These are phyloP conservation scores for Silurus aristotelis DNA, from an alignment of 2,797 vertebrate species.

Conservation along the genomic window DNA sequence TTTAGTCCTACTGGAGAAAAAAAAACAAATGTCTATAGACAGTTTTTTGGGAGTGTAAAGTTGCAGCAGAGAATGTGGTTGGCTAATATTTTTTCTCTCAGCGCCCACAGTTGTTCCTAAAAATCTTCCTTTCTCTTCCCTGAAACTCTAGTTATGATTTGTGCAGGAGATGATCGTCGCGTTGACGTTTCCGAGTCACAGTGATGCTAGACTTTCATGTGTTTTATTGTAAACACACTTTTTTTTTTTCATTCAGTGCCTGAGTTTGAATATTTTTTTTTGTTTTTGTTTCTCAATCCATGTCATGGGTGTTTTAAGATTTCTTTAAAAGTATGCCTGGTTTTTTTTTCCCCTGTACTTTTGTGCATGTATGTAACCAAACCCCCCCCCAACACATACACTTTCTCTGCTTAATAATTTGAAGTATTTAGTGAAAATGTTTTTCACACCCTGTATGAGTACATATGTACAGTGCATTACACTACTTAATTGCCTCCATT, in stretches of 20 bases:
- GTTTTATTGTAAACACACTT: background rate
- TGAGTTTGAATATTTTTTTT: background rate
- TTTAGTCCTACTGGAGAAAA: background rate
- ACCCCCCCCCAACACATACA: too few species aligned
- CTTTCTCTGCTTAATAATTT: background rate
- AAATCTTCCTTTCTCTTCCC: background rate
- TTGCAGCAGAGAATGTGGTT: too few species aligned
- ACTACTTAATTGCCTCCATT: slow-evolving; percentile 38
- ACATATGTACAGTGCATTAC: slow-evolving; percentile 44
- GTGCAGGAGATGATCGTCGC: background rate
- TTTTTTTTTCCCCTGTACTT: background rate
- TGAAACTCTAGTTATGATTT: slow-evolving; percentile 14
- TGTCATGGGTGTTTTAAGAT: slow-evolving; percentile 58
- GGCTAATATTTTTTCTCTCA: background rate
- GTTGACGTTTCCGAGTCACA: background rate
- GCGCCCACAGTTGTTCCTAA: background rate
- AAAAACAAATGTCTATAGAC: background rate
- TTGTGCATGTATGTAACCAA: background rate
- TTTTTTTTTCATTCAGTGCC: background rate
- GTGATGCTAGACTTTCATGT: slow-evolving; percentile 17
- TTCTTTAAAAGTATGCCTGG: slow-evolving; percentile 10
- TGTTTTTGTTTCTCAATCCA: slow-evolving; percentile 31
- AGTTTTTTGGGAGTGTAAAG: background rate
- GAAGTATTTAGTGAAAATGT: slow-evolving; percentile 3
- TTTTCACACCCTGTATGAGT: slow-evolving; percentile 47